Percentiles rank a stretch among this genome's conserved stretches.
Conservation (phyloP, 2,888 invertebrate species). For the Acleris literana region DNA sequence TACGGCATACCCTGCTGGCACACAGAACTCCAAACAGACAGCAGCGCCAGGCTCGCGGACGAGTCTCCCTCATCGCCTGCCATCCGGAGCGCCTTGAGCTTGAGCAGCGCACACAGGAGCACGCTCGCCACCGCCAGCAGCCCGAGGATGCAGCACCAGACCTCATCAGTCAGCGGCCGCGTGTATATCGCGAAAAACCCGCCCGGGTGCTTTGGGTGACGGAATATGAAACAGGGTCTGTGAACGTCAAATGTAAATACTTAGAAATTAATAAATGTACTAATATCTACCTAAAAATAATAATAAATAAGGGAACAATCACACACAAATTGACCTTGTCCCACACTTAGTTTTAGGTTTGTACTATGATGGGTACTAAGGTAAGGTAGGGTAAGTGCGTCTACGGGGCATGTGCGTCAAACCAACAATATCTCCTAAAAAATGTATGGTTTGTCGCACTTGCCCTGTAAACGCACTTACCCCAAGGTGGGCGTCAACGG, state of each 20-base stretch:
- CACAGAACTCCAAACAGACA: conserved; percentile 73
- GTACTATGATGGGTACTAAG: too few relatives aligned
- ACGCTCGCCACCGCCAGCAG: conserved; percentile 55
- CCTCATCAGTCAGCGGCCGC: conserved; percentile 82
- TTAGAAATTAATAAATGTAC: too few relatives aligned
- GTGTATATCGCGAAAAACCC: conserved; percentile 85
- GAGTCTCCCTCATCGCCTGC: conserved; percentile 56
- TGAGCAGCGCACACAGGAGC: conserved; percentile 54
- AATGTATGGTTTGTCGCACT: too few relatives aligned
- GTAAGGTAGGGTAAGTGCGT: too few relatives aligned
- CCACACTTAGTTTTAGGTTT: too few relatives aligned
- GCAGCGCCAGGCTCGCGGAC: conserved; percentile 70
- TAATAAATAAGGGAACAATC: too few relatives aligned
- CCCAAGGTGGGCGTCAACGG: too few relatives aligned
- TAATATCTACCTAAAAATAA: too few relatives aligned
- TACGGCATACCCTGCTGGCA: conserved; percentile 73
- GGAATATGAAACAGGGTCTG: conserved; percentile 87
- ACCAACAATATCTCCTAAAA: too few relatives aligned
- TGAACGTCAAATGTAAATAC: background rate
- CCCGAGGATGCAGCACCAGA: conserved; percentile 81
- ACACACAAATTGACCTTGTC: too few relatives aligned
- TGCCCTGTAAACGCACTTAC: too few relatives aligned
- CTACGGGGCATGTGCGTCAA: too few relatives aligned
- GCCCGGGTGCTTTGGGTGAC: conserved; percentile 85
- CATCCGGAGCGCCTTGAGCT: conserved; percentile 44